A percentile compares a stretch with the other conserved stretches of the same genome.
phyloP scores from a whole-genome alignment of 2,113 vertebrate species.

The Lophotis ruficrista region DNA sequence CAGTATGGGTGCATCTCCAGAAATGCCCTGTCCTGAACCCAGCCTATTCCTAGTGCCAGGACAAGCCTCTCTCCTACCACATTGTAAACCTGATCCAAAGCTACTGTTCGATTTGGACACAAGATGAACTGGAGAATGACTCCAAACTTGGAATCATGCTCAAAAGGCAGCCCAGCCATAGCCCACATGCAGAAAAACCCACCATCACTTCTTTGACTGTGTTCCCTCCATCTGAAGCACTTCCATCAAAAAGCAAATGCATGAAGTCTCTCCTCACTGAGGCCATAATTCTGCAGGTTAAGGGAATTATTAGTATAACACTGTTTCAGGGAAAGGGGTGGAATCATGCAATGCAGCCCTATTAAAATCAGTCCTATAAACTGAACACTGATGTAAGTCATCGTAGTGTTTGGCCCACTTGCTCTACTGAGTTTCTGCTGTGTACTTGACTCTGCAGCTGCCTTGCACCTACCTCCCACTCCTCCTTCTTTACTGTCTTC shows the following conservation, averaged over 20 bases:
- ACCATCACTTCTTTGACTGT: not conserved
- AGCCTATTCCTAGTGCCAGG: not conserved
- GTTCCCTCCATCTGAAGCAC: not conserved
- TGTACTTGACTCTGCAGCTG: not conserved
- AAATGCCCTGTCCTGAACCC: not conserved
- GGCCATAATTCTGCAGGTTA: not conserved
- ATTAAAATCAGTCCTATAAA: not conserved
- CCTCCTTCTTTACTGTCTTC: not conserved
- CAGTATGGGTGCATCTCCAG: not conserved
- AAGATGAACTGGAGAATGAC: not conserved
- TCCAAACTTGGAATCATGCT: not conserved
- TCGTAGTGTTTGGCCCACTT: fast-evolving
- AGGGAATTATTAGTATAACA: not conserved
- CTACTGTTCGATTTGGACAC: not conserved
- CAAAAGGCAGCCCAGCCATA: not conserved
- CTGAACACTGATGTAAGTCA: not conserved
- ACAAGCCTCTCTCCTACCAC: not conserved
- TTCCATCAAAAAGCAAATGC: not conserved
- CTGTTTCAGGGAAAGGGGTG: not conserved
- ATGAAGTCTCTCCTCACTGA: not conserved
- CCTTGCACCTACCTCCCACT: not conserved
- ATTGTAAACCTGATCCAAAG: not conserved
- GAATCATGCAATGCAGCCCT: not conserved
- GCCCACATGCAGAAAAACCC: not conserved
- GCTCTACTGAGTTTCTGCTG: not conserved